A percentile compares a stretch with the other conserved stretches of the same genome.
These are phyloP conservation scores for Drosophila kikkawai DNA, from an alignment of 1,140 invertebrate genomes.

Conservation along the genomic window DNA sequence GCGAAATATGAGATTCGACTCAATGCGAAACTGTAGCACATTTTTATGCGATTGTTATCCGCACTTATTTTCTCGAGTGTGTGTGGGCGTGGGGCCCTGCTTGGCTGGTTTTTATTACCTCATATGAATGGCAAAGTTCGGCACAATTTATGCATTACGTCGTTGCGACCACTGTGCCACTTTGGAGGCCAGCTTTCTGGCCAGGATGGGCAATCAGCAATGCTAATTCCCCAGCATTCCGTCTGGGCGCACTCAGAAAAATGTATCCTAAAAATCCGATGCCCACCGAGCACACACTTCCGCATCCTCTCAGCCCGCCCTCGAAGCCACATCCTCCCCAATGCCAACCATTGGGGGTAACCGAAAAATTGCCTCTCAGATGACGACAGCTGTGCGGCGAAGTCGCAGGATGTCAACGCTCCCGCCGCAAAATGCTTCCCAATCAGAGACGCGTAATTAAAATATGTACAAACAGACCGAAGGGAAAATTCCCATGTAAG, in stretches of 20 bases:
- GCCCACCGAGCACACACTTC: conserved; percentile 48
- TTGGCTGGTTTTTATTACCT: conserved; percentile 37
- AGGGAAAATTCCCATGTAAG: conserved; percentile 49
- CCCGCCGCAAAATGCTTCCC: conserved; percentile 57
- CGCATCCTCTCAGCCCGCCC: conserved; percentile 23
- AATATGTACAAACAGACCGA: conserved; percentile 77
- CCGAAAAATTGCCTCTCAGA: conserved; percentile 47
- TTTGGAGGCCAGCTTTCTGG: conserved; percentile 6
- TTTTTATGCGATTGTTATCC: conserved; percentile 26
- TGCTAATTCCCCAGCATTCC: conserved; percentile 43
- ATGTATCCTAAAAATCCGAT: conserved; percentile 26
- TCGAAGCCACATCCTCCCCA: conserved; percentile 14
- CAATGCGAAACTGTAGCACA: conserved; percentile 48
- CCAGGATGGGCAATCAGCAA: conserved; percentile 37
- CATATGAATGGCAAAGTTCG: conserved; percentile 31
- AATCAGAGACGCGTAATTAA: conserved; percentile 82
- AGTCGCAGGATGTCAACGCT: conserved; percentile 60
- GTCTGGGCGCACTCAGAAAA: conserved; percentile 14
- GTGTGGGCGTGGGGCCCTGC: not conserved
- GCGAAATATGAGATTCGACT: conserved; percentile 75
- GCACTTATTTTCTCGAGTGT: conserved; percentile 22
- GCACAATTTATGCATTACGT: conserved; percentile 55
- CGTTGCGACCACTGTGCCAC: conserved; percentile 27
- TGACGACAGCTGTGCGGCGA: conserved; percentile 63
- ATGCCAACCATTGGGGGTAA: conserved; percentile 42